These are phyloP conservation scores for Macropus fuliginosus DNA, from an alignment of 2,797 vertebrate genomes.

Conservation along the genomic window DNA sequence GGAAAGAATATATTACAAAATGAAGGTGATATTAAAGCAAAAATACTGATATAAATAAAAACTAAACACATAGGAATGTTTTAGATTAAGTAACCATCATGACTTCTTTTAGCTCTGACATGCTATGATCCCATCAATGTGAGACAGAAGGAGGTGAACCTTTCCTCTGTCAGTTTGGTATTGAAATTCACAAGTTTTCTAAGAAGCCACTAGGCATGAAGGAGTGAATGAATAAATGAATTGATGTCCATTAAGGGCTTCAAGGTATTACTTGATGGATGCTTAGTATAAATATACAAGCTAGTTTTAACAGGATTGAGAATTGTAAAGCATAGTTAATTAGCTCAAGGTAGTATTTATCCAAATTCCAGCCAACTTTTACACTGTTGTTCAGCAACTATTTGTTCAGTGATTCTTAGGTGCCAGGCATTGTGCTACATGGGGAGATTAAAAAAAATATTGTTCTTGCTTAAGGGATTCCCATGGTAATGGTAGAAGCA, in stretches of 20 bases:
- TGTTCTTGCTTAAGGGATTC: neutral
- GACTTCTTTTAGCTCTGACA: neutral
- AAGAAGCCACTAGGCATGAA: neutral
- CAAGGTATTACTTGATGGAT: slow-evolving; percentile 55
- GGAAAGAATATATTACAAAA: neutral
- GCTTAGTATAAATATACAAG: slow-evolving; percentile 75
- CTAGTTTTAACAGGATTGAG: slow-evolving; percentile 65
- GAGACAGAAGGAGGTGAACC: neutral
- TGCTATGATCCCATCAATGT: neutral
- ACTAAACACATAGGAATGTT: neutral
- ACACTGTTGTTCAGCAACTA: neutral
- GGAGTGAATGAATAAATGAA: neutral
- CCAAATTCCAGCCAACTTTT: slow-evolving; percentile 67
- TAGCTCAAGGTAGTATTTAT: slow-evolving; percentile 73
- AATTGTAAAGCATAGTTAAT: slow-evolving; percentile 60
- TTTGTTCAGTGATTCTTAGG: neutral
- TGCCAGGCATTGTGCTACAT: neutral
- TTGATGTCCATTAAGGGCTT: neutral
- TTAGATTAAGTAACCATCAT: neutral
- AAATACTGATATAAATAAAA: neutral
- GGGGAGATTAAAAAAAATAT: neutral
- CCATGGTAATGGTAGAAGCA: neutral
- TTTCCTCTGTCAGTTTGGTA: neutral
- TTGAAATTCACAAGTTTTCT: slow-evolving; percentile 38
- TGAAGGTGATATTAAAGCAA: neutral